phyloP scores from a whole-genome alignment of 1,140 invertebrate genomes.

The Trichonephila clavipes region DNA sequence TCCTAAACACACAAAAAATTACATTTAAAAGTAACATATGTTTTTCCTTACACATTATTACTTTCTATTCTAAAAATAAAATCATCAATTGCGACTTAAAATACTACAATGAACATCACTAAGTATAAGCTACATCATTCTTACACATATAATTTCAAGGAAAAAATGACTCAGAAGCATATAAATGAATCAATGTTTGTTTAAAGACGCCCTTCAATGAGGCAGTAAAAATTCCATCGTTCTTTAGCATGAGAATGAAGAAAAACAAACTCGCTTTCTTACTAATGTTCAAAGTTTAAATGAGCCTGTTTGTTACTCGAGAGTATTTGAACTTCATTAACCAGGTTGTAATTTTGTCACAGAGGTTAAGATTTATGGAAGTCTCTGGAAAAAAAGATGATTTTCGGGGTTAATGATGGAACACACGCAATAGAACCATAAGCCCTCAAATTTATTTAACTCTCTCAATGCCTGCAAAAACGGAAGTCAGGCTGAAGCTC shows the following conservation, averaged over 20 bases:
- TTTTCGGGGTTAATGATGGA: slow-evolving; percentile 8
- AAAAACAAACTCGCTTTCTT: background rate
- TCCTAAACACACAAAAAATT: too few relatives aligned
- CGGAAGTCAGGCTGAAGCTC: background rate
- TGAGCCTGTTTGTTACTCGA: slow-evolving; percentile 30
- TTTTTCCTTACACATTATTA: too few relatives aligned
- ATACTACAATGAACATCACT: too few relatives aligned
- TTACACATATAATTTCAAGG: background rate
- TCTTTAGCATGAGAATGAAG: background rate
- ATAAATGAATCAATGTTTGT: background rate
- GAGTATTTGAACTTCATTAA: slow-evolving; percentile 39
- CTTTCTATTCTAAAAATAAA: too few relatives aligned
- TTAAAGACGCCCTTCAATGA: background rate
- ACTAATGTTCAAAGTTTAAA: slow-evolving; percentile 30
- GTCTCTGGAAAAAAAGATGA: background rate
- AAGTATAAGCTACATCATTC: too few relatives aligned
- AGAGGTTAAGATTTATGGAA: slow-evolving; percentile 30
- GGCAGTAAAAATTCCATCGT: background rate
- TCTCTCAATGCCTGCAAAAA: background rate
- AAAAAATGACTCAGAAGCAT: background rate
- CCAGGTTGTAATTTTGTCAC: slow-evolving; percentile 17
- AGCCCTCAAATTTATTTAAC: slow-evolving; percentile 3
- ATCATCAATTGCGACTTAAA: too few relatives aligned
- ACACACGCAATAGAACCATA: slow-evolving; percentile 33
- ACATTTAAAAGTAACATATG: too few relatives aligned